Conservation (phyloP, 2,797 vertebrate genomes). For the Chelon labrosus region DNA sequence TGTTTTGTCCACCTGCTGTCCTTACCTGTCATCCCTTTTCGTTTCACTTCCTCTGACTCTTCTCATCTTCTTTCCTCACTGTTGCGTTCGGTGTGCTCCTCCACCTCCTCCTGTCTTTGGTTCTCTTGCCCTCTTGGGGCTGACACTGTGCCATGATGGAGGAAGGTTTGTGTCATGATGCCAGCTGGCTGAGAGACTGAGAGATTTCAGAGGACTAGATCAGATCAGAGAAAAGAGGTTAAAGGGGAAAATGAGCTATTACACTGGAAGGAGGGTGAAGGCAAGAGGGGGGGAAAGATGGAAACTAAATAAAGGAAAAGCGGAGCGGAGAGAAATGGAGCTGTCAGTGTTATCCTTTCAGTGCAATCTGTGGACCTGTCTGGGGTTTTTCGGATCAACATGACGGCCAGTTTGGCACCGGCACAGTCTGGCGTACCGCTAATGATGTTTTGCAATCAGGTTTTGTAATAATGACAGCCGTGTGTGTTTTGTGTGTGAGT, state of each 20-base stretch:
- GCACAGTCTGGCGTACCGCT: constrained; percentile 56
- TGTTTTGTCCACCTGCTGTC: constrained; percentile 46
- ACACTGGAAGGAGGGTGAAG: constrained; percentile 10
- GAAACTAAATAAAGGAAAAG: constrained; percentile 43
- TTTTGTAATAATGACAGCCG: constrained; percentile 70
- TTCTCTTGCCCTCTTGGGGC: constrained; percentile 56
- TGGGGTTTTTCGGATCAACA: constrained; percentile 46
- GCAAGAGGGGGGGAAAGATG: constrained; percentile 33
- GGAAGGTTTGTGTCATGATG: constrained; percentile 58
- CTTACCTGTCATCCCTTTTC: constrained; percentile 35
- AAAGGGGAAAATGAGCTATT: constrained; percentile 49
- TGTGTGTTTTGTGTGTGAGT: constrained; percentile 68
- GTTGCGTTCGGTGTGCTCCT: constrained; percentile 32
- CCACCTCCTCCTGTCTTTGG: constrained; percentile 33
- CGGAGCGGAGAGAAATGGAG: constrained; percentile 43
- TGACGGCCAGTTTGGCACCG: constrained; percentile 58
- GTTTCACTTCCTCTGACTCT: constrained; percentile 7
- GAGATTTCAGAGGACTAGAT: constrained; percentile 60
- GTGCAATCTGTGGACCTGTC: constrained; percentile 56
- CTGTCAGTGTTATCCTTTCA: constrained; percentile 47
- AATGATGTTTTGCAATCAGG: constrained; percentile 78
- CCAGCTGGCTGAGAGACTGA: constrained; percentile 62
- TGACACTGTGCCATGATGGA: constrained; percentile 61
- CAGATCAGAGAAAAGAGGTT: constrained; percentile 65
- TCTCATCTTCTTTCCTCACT: constrained; percentile 25